phyloP scores from a whole-genome alignment of 2,113 vertebrate species.

The Anguilla rostrata region DNA sequence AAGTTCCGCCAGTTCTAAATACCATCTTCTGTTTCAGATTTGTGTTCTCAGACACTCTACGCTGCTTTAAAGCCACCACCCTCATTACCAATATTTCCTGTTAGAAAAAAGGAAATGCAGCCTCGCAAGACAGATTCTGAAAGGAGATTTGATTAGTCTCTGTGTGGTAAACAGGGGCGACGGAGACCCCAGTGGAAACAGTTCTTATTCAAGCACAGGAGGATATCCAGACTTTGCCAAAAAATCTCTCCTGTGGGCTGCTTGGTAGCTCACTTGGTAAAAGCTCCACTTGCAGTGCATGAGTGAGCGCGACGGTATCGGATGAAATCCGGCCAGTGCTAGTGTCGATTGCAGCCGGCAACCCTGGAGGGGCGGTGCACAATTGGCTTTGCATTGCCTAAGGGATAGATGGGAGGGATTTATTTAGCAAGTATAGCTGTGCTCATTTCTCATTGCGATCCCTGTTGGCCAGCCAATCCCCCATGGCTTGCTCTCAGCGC shows the following conservation, averaged over 20 bases:
- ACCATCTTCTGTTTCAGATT: not conserved
- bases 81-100: not conserved
- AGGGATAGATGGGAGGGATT: too few species aligned
- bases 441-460: too few species aligned
- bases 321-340: too few species aligned
- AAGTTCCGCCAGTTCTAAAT: not conserved
- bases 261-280: too few species aligned
- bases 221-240: not conserved
- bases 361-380: too few species aligned
- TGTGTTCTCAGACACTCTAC: not conserved
- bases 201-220: not conserved
- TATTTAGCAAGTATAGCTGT: too few species aligned
- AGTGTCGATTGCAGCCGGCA: too few species aligned
- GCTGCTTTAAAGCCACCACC: not conserved
- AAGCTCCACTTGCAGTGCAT: too few species aligned
- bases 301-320: too few species aligned
- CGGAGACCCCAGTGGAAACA: conserved; percentile 7
- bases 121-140: not conserved
- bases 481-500: too few species aligned
- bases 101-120: not conserved
- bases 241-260: not conserved
- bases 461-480: too few species aligned
- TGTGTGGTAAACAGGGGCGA: not conserved
- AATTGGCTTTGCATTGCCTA: too few species aligned
- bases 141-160: not conserved